Conservation (phyloP, 2,888 invertebrate genomes). For the Tupiocoris notatus region DNA sequence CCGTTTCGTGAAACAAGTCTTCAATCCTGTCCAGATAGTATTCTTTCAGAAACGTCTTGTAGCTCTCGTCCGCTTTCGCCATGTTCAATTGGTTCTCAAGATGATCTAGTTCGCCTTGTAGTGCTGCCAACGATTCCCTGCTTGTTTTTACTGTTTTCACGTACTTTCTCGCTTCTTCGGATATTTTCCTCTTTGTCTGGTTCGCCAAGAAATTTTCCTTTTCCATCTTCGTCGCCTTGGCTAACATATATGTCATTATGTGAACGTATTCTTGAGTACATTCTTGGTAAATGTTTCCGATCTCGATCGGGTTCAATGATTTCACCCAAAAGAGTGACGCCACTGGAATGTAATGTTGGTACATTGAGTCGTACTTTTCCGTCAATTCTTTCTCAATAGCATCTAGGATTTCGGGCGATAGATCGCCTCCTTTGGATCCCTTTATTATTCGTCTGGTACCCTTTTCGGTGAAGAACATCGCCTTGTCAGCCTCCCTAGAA, state of each 20-base stretch:
- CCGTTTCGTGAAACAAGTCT: constrained; percentile 29
- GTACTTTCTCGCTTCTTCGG: constrained; percentile 14
- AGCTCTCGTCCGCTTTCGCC: constrained; percentile 27
- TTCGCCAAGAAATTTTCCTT: constrained; percentile 23
- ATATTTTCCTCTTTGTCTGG: constrained; percentile 5
- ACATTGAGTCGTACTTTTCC: constrained; percentile 27
- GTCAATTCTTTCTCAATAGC: constrained; percentile 27
- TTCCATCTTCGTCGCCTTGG: constrained; percentile 29
- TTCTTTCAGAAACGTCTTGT: constrained; percentile 26
- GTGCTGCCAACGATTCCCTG: constrained; percentile 21
- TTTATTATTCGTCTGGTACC: constrained; percentile 28
- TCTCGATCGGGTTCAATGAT: constrained; percentile 23
- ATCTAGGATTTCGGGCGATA: constrained; percentile 26
- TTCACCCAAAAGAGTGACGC: constrained; percentile 31
- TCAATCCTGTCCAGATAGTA: constrained; percentile 25
- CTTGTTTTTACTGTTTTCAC: constrained; percentile 1
- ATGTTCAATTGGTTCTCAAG: constrained; percentile 30
- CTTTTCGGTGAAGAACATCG: constrained; percentile 33
- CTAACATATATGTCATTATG: constrained; percentile 32
- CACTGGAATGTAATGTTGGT: constrained; percentile 35
- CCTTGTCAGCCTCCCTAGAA: constrained; percentile 22
- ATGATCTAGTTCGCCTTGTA: constrained; percentile 22
- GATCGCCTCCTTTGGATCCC: constrained; percentile 30
- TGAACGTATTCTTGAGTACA: constrained; percentile 24
- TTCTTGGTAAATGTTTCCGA: constrained; percentile 31